Conservation (phyloP, 2,113 vertebrate species). For the Leptodactylus fuscus region DNA sequence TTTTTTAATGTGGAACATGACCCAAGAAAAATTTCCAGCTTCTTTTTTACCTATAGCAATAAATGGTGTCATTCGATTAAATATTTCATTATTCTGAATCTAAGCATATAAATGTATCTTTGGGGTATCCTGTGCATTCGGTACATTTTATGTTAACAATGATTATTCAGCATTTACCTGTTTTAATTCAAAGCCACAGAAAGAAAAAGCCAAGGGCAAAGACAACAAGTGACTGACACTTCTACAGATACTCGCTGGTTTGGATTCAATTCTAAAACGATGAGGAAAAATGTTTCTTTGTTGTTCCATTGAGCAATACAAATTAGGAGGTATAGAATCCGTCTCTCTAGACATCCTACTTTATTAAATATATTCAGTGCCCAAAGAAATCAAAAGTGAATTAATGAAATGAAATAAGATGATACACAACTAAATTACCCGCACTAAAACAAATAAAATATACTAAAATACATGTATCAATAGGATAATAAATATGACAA, state of each 20-base stretch:
- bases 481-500: too few relatives aligned
- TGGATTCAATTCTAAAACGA: background rate
- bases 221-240: background rate
- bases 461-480: too few relatives aligned
- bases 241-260: conserved; percentile 7
- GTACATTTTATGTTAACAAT: conserved; percentile 14
- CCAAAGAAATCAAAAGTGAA: too few relatives aligned
- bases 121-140: background rate
- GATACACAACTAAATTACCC: too few relatives aligned
- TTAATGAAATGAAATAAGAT: too few relatives aligned
- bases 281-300: background rate
- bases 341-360: too few relatives aligned
- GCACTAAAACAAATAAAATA: too few relatives aligned
- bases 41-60: background rate
- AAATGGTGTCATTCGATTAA: background rate
- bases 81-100: background rate
- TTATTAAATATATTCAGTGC: too few relatives aligned
- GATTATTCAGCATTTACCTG: conserved; percentile 17
- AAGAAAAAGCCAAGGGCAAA: conserved; percentile 19
- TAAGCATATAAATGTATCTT: background rate
- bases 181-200: conserved; percentile 56
- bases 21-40: background rate
- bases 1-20: too few relatives aligned
- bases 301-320: background rate
- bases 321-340: too few relatives aligned